These are phyloP conservation scores for Fragum sueziense DNA, from an alignment of 2,888 invertebrate genomes.

Conservation along the genomic window DNA sequence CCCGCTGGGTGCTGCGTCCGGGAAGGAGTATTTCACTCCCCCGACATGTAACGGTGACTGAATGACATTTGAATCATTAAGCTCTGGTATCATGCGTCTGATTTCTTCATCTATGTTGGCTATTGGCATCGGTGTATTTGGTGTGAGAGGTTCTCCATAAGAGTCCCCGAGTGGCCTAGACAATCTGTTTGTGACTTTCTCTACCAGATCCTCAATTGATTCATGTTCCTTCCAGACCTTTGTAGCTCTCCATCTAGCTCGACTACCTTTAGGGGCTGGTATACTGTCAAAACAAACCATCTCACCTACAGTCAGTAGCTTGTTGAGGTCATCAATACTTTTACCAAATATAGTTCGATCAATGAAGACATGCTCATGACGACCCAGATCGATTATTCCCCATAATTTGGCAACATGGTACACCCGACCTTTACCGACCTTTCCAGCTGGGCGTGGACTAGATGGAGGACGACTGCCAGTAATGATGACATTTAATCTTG, in stretches of 20 bases:
- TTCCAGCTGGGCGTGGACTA: constrained; percentile 73
- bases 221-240: constrained; percentile 82
- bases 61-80: constrained; percentile 73
- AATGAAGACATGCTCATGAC: constrained; percentile 83
- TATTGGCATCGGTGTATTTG: constrained; percentile 68
- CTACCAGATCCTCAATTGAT: constrained; percentile 76
- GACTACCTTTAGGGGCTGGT: constrained; percentile 81
- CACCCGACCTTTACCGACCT: constrained; percentile 79
- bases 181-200: constrained; percentile 72
- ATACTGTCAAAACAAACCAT: constrained; percentile 82
- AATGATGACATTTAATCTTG: constrained; percentile 81
- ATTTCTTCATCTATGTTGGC: constrained; percentile 81
- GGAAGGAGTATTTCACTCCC: constrained; percentile 74
- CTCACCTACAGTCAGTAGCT: constrained; percentile 80
- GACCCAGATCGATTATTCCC: constrained; percentile 82
- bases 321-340: constrained; percentile 81
- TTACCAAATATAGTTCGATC: constrained; percentile 81
- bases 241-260: constrained; percentile 82
- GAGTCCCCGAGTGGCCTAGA: constrained; percentile 68
- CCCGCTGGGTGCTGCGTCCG: constrained; percentile 80
- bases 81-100: constrained; percentile 73
- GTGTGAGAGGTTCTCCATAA: constrained; percentile 60
- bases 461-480: constrained; percentile 79
- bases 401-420: constrained; percentile 83
- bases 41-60: constrained; percentile 73